Base-by-base conservation (phyloP, 2,888 invertebrate genomes). In the Branchipolynoe longqiensis region DNA sequence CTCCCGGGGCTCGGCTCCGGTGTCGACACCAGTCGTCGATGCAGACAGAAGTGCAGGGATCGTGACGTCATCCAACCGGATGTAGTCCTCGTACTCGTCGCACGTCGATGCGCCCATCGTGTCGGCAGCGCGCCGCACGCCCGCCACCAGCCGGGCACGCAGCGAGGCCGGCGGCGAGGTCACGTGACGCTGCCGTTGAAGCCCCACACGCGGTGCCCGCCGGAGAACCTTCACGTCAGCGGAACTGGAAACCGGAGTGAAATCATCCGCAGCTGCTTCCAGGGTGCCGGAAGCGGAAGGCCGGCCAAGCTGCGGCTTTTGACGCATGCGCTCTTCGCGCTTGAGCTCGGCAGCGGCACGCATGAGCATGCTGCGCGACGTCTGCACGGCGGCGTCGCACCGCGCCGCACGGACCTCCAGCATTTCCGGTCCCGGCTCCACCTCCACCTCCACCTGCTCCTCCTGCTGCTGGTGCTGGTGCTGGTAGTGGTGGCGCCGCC, bases 61-160 rank as follows among this genome's bases (percentile, higher is more conserved):
- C n/a, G n/a, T 41, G 8, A 78, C 78, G 28, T 78, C 78, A 78
- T 78, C 54, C 78, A 78, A 48, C 54, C 48, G 41, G 14, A 78
- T 25, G 54, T 78, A 78, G 14, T 78, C 78, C 78, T 78, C 78
- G 54, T 78, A 78, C 78, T 78, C 78, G 48, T 78, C 78, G n/a
- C 78, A 78, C 48, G 78, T 78, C 31, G 78, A 78, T 8, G 78
- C 78, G 48, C 78, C 78, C 78, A 78, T 78, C 12, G 78, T 48
- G 48, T 78, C 78, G 12, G 25, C 48, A 4, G 54, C 48, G 1
- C 54, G 25, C 18, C 48, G 78, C 25, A 25, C 25, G 25, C 8
- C n/a, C 6, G 1, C 38, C 73, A 28, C n/a, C 73, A 1, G 22
- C 2, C 3, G n/a, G 28, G n/a, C 33, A 18, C 64, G 64, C n/a